phyloP scores from a whole-genome alignment of 2,797 vertebrate genomes.

The Sternotherus odoratus region DNA sequence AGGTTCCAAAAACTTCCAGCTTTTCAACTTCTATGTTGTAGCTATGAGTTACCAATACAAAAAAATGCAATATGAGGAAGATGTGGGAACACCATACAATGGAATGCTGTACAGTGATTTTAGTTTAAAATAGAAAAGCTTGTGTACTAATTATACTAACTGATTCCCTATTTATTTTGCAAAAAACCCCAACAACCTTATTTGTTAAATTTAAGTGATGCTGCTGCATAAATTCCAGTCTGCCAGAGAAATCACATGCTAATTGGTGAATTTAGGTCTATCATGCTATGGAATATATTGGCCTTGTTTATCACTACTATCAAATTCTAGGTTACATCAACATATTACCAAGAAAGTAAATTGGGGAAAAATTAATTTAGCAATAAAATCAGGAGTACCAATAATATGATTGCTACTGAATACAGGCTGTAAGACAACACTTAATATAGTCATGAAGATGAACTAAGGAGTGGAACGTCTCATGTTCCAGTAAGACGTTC shows the following conservation, averaged over 20 bases:
- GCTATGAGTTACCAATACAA: not conserved
- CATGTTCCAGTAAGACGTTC: not conserved
- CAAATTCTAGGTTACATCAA: not conserved
- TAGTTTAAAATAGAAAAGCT: not conserved
- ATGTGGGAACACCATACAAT: not conserved
- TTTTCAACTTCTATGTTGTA: not conserved
- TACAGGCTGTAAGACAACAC: not conserved
- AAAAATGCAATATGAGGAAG: rapidly evolving
- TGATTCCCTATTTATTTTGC: not conserved
- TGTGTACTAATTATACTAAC: rapidly evolving
- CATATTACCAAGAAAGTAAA: not conserved
- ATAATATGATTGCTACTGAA: not conserved
- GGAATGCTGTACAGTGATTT: not conserved
- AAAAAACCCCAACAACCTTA: not conserved
- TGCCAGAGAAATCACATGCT: not conserved
- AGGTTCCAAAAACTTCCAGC: not conserved
- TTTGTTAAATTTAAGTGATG: not conserved
- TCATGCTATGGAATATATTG: not conserved
- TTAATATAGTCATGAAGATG: not conserved
- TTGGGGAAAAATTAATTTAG: not conserved
- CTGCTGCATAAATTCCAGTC: not conserved
- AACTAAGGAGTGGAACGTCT: not conserved
- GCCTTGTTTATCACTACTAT: not conserved
- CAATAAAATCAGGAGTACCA: not conserved
- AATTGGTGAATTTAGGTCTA: not conserved